phyloP scores from a whole-genome alignment of 2,797 vertebrate genomes.

The Cyprinella venusta region DNA sequence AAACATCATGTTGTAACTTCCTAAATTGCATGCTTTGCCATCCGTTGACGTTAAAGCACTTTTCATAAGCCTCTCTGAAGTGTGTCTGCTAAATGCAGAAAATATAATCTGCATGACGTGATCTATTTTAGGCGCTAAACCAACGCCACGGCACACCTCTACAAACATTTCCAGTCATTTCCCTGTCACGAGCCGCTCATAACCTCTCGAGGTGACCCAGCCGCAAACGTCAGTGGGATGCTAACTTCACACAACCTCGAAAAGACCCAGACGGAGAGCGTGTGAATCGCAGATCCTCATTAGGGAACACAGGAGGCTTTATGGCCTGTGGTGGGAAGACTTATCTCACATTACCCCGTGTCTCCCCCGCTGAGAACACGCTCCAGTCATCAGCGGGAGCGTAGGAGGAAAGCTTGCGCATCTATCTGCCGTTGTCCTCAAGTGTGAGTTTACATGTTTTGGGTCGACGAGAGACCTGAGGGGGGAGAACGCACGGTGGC shows the following conservation, averaged over 20 bases:
- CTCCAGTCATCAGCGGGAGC: conserved; percentile 27
- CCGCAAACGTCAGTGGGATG: background rate
- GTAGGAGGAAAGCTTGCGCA: conserved; percentile 29
- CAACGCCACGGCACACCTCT: background rate
- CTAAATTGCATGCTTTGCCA: background rate
- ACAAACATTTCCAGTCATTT: background rate
- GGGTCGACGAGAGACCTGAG: background rate
- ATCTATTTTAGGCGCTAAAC: background rate
- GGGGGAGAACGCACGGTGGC: no score
- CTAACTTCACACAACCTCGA: conserved; percentile 27
- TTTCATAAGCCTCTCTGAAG: background rate
- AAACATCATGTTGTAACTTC: background rate
- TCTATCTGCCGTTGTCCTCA: background rate
- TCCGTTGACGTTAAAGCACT: background rate
- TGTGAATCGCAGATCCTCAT: background rate
- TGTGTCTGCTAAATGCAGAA: background rate
- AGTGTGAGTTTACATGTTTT: conserved; percentile 12
- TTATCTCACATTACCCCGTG: conserved; percentile 45
- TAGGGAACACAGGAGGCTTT: conserved; percentile 7
- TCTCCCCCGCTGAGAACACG: conserved; percentile 48
- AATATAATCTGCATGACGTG: background rate
- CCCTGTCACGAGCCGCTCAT: background rate
- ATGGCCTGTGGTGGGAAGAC: conserved; percentile 31
- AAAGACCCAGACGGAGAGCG: conserved; percentile 7
- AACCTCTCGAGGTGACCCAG: background rate